Evolutionary conservation across 2,113 vertebrate species (phyloP), one percentile per base, ranked within the genome.

Genomic region (Castor canadensis): DNA sequence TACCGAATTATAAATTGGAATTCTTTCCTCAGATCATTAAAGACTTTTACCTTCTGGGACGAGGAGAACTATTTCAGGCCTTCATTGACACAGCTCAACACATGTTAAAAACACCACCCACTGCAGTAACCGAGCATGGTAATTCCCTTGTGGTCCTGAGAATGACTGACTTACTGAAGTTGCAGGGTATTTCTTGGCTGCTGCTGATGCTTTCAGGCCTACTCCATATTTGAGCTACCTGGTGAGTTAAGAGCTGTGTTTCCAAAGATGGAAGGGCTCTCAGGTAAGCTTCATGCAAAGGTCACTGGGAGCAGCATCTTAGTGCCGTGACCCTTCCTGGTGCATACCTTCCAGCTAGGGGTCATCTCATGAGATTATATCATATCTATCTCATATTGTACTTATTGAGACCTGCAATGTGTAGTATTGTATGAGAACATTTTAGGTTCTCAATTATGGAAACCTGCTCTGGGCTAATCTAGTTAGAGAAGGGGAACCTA

Each of bases 31-130:
- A 99, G 99, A 99, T 99, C 94, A 99, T 99, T 97, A 99, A 99
- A 98, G 99, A 99, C 96, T 99, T 99, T 93, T 99, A 99, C 95
- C 97, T 99, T 96, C 94, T 99, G 98, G 99, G 99, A 81, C 99
- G 99, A 94, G 99, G 99, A 26, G 99, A 99, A 96, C 98, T 99
- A 75, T 99, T 99, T 97, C 99, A 99, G 98, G 99, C 98, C 30
- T 99, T 99, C 94, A 99, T 99, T 64, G 99, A 99, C 97, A 99
- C 99, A 2, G 99, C 99, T 43, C 99, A 99, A 94, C 99, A 99
- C 84, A 99, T 99, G 99, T 97, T 99, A 90, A 99, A 99, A 98
- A 99, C 99, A 3, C 99, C 99, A 3, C 99, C 99, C 0, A 99
- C 99, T 0, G 99, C 99, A 28, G 99, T 99, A 92, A 99, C 99